phyloP scores from a whole-genome alignment of 2,113 vertebrate genomes.

The Hydrochoerus hydrochaeris region DNA sequence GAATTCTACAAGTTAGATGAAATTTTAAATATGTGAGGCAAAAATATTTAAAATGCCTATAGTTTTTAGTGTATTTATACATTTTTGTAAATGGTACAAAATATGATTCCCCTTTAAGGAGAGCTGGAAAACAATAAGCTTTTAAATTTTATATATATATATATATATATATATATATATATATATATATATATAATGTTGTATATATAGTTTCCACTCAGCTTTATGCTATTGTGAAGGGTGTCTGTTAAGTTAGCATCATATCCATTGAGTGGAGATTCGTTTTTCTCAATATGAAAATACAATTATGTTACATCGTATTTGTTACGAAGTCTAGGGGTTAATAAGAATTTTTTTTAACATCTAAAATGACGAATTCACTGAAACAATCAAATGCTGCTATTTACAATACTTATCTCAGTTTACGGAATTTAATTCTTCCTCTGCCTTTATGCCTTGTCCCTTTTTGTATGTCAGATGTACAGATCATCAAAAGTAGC shows the following conservation, averaged over 20 bases:
- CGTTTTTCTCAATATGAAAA: neutral
- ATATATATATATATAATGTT: too few species aligned
- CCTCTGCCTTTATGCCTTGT: neutral
- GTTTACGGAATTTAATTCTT: neutral
- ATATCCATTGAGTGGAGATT: neutral
- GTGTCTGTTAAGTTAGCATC: neutral
- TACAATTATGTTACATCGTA: neutral
- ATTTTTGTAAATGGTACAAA: neutral
- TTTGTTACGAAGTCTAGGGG: neutral
- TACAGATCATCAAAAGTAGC: neutral
- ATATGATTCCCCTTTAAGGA: neutral
- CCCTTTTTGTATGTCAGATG: neutral
- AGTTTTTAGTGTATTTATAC: neutral
- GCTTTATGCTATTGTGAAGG: neutral
- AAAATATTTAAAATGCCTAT: neutral
- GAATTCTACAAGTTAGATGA: neutral
- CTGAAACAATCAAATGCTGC: neutral
- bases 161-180: too few species aligned
- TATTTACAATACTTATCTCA: neutral
- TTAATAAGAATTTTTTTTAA: conserved; percentile 2
- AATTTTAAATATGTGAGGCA: neutral
- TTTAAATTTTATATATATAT: neutral
- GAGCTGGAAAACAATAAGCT: neutral
- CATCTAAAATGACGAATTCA: neutral
- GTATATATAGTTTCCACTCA: neutral